A percentile compares a stretch with the other conserved stretches of the same genome.
phyloP scores from a whole-genome alignment of 2,888 invertebrate species.

The Oxycera nigricornis region DNA sequence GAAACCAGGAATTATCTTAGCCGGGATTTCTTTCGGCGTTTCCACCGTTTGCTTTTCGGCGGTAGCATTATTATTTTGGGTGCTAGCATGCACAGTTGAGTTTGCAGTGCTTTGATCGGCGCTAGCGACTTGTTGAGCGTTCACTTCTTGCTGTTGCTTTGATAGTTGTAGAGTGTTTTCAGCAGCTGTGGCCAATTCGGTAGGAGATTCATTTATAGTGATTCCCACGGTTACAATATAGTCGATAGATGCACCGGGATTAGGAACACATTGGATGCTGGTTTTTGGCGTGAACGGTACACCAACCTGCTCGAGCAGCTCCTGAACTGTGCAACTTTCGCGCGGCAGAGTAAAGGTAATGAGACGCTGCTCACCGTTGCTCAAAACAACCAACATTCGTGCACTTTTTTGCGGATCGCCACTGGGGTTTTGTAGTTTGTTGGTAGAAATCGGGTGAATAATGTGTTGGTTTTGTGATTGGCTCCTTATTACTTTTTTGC shows the following conservation, averaged over 20 bases:
- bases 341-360: constrained; percentile 83
- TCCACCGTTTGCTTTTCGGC: constrained; percentile 50
- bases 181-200: constrained; percentile 60
- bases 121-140: neutral
- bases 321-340: constrained; percentile 82
- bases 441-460: constrained; percentile 56
- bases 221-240: constrained; percentile 78
- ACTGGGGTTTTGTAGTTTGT: constrained; percentile 56
- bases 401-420: constrained; percentile 65
- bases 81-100: constrained; percentile 52
- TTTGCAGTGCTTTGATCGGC: constrained; percentile 42
- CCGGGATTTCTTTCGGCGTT: constrained; percentile 67
- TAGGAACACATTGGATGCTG: constrained; percentile 76
- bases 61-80: too few relatives aligned
- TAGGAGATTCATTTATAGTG: constrained; percentile 58
- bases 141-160: constrained; percentile 49
- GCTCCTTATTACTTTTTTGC: constrained; percentile 10
- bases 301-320: constrained; percentile 78
- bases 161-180: constrained; percentile 60
- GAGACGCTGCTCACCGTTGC: constrained; percentile 79
- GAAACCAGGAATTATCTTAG: constrained; percentile 74
- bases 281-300: constrained; percentile 75
- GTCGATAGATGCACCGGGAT: constrained; percentile 77
- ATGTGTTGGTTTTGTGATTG: constrained; percentile 62
- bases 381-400: constrained; percentile 79